phyloP scores from a whole-genome alignment of 2,888 invertebrate genomes.

The Tyria jacobaeae region DNA sequence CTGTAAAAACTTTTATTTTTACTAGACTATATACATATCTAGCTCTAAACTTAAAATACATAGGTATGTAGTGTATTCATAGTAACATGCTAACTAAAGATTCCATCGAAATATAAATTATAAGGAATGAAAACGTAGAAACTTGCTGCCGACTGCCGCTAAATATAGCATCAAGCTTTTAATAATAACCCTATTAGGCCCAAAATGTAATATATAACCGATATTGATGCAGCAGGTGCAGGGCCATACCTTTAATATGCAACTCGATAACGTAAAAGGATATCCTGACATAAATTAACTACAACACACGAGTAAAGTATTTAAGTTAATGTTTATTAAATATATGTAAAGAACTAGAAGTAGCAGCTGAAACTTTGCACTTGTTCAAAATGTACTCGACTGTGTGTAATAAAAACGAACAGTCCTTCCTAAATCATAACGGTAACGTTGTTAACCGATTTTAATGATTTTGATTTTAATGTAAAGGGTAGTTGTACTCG shows the following conservation, averaged over 20 bases:
- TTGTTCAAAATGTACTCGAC: background rate
- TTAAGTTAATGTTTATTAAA: background rate
- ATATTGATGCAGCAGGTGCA: slow-evolving; percentile 8
- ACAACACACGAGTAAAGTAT: background rate
- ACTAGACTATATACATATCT: too few species aligned
- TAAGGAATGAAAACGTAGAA: background rate
- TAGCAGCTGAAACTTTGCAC: background rate
- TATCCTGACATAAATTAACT: slow-evolving; percentile 2
- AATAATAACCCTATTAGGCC: background rate
- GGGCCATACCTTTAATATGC: slow-evolving; percentile 5
- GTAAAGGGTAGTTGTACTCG: too few species aligned
- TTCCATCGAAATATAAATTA: background rate
- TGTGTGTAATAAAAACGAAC: too few species aligned
- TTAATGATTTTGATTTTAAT: too few species aligned
- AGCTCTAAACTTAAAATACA: too few species aligned
- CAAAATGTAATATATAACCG: background rate
- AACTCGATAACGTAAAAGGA: background rate
- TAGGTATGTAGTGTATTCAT: too few species aligned
- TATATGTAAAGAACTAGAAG: background rate
- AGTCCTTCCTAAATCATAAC: too few species aligned
- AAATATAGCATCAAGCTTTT: background rate
- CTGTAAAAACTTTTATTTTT: too few species aligned
- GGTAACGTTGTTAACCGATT: too few species aligned
- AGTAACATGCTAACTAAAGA: background rate
- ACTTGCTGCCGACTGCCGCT: background rate